phyloP scores from a whole-genome alignment of 2,888 invertebrate genomes.

The Hirtodrosophila trivittata region DNA sequence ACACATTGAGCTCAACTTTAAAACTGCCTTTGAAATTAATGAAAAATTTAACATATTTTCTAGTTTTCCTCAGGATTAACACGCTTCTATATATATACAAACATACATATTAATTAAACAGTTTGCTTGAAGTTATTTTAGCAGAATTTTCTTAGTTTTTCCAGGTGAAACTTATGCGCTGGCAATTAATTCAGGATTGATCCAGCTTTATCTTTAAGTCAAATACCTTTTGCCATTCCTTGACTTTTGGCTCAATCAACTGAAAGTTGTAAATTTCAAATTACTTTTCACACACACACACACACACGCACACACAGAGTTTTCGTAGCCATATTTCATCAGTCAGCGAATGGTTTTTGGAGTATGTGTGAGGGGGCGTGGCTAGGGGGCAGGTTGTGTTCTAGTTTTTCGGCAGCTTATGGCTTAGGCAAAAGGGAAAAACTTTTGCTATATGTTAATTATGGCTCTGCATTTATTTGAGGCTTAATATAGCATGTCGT shows the following conservation, averaged over 20 bases:
- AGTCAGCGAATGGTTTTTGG: constrained; percentile 25
- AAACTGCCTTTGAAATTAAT: too few relatives aligned
- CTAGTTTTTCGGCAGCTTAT: constrained; percentile 50
- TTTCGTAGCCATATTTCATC: constrained; percentile 64
- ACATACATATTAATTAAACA: too few relatives aligned
- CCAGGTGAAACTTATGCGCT: constrained; percentile 18
- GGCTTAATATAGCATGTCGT: constrained; percentile 74
- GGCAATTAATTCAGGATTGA: constrained; percentile 38
- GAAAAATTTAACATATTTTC: too few relatives aligned
- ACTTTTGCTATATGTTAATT: constrained; percentile 81
- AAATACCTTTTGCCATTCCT: constrained; percentile 16
- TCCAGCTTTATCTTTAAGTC: constrained; percentile 11
- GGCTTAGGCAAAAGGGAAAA: constrained; percentile 54
- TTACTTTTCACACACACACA: constrained; percentile 42
- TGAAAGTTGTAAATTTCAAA: constrained; percentile 73
- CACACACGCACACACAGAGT: constrained; percentile 8
- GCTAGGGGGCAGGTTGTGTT: background rate
- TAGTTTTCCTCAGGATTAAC: too few relatives aligned
- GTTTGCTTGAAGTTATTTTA: too few relatives aligned
- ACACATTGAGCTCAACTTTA: too few relatives aligned
- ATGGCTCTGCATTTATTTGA: constrained; percentile 78
- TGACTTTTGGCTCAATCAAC: constrained; percentile 61
- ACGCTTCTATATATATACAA: too few relatives aligned
- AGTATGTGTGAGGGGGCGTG: background rate
- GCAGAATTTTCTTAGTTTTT: too few relatives aligned